Conservation (phyloP, 2,113 vertebrate genomes). For the Brienomyrus brachyistius region DNA sequence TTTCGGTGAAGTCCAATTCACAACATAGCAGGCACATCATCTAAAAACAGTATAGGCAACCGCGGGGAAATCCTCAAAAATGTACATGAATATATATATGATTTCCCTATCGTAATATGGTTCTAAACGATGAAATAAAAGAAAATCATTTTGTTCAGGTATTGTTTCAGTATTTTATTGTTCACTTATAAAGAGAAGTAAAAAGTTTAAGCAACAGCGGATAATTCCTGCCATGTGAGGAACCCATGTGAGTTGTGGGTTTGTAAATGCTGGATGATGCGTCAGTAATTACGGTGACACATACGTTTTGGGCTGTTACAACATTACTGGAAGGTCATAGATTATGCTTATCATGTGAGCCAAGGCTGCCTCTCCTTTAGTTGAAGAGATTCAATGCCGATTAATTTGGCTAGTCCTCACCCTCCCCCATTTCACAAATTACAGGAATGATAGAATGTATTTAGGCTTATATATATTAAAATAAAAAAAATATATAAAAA, state of each 20-base stretch:
- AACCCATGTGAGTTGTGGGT: neutral
- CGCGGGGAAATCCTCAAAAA: neutral
- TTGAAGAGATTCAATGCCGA: neutral
- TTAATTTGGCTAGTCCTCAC: neutral
- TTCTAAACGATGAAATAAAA: neutral
- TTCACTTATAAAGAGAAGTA: neutral
- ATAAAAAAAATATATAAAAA: neutral
- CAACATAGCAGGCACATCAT: neutral
- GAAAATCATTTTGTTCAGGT: neutral
- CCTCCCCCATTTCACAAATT: neutral
- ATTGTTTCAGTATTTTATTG: neutral
- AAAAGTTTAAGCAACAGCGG: neutral
- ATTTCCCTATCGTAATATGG: neutral
- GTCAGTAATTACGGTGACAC: neutral
- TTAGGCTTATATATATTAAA: neutral
- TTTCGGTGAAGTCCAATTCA: neutral
- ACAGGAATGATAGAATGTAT: neutral
- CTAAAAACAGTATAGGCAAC: neutral
- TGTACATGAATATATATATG: neutral
- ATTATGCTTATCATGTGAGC: neutral
- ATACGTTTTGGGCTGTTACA: neutral
- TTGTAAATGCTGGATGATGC: neutral
- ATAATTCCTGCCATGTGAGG: neutral
- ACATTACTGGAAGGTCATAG: neutral
- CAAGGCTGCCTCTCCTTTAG: neutral